These are phyloP conservation scores for Daphoenositta chrysoptera DNA, from an alignment of 2,113 vertebrate species.

Conservation along the genomic window DNA sequence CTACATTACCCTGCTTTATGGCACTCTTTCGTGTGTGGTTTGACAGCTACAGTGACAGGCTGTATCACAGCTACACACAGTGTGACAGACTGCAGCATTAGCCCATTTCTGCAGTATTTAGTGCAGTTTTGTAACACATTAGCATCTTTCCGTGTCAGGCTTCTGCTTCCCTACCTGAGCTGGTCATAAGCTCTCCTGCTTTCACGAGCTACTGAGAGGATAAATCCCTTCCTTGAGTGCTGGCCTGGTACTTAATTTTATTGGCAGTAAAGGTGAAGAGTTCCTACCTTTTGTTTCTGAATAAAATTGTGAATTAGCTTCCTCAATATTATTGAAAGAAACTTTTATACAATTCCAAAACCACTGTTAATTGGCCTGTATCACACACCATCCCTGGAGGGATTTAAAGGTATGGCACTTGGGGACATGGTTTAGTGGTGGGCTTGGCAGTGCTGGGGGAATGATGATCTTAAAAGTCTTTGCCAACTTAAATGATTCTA, in stretches of 20 bases:
- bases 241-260: not conserved
- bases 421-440: not conserved
- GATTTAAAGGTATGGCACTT: not conserved
- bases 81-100: conserved; percentile 9
- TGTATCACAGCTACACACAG: not conserved
- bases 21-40: not conserved
- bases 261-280: not conserved
- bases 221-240: not conserved
- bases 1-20: not conserved
- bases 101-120: not conserved
- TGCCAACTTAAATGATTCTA: not conserved
- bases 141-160: not conserved
- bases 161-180: not conserved
- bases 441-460: not conserved
- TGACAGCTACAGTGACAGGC: conserved; percentile 34
- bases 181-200: not conserved
- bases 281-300: not conserved
- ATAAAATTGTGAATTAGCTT: not conserved
- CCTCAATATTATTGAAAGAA: not conserved
- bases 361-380: not conserved
- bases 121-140: not conserved
- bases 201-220: not conserved
- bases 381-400: not conserved
- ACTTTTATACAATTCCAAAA: not conserved
- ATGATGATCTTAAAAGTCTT: not conserved